These are phyloP conservation scores for Poicephalus gulielmi DNA, from an alignment of 2,113 vertebrate genomes.

Conservation along the genomic window DNA sequence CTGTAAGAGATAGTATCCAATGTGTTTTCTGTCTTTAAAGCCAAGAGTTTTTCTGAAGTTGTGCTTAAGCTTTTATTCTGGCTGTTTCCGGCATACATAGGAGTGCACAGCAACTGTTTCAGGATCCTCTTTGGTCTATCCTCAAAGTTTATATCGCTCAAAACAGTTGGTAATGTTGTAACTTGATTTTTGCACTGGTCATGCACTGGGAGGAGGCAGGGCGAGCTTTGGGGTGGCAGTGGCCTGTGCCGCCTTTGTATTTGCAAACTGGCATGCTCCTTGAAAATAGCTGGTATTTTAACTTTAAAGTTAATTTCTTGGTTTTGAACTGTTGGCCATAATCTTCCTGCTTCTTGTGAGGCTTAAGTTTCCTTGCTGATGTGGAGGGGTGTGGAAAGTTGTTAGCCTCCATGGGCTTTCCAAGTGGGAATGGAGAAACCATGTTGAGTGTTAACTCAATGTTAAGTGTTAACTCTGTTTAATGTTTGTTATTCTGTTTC, in stretches of 20 bases:
- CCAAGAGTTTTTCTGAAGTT: neutral
- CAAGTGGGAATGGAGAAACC: neutral
- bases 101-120: neutral
- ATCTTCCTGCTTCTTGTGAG: neutral
- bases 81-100: neutral
- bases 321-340: neutral
- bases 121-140: neutral
- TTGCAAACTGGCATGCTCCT: neutral
- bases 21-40: neutral
- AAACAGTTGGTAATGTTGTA: neutral
- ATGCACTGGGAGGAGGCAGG: neutral
- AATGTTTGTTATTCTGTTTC: conserved; percentile 3
- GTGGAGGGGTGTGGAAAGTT: neutral
- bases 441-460: neutral
- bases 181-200: neutral
- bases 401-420: neutral
- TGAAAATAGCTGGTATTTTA: neutral
- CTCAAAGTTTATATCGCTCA: neutral
- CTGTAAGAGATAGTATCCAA: neutral
- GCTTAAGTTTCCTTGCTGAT: neutral
- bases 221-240: neutral
- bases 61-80: neutral
- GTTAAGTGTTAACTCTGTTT: conserved; percentile 4
- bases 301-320: neutral
- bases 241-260: accelerated